These are phyloP conservation scores for Teinopalpus imperialis DNA, from an alignment of 2,888 invertebrate species.

Conservation along the genomic window DNA sequence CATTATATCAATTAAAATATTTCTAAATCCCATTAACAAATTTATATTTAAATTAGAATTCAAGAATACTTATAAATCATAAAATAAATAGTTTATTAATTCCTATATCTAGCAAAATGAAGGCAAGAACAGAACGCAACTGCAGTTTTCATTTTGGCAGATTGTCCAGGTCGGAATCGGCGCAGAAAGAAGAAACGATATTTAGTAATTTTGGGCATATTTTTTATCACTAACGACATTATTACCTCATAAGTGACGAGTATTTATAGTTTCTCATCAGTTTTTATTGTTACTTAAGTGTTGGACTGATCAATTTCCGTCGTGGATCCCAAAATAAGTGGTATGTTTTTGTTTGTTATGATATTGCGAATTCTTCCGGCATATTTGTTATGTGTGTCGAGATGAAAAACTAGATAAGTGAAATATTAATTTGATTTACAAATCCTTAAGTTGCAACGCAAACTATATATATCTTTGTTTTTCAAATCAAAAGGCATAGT, in stretches of 20 bases:
- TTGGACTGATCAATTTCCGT: conserved; percentile 31
- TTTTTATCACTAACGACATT: background rate
- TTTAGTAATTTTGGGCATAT: conserved; percentile 5
- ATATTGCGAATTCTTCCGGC: conserved; percentile 31
- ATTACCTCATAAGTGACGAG: conserved; percentile 7
- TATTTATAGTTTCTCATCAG: conserved; percentile 17
- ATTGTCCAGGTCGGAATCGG: conserved; percentile 6
- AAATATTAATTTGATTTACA: background rate
- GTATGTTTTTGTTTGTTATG: conserved; percentile 44
- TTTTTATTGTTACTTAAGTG: conserved; percentile 9
- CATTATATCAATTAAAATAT: too few species aligned
- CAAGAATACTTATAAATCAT: too few species aligned
- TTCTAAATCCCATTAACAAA: too few species aligned
- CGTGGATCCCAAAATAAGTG: conserved; percentile 68
- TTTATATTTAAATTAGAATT: too few species aligned
- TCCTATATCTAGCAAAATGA: too few species aligned
- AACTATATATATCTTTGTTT: too few species aligned
- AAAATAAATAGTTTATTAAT: too few species aligned
- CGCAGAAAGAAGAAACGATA: conserved; percentile 1
- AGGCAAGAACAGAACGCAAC: background rate
- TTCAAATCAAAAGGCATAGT: too few species aligned
- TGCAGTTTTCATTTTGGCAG: conserved; percentile 21
- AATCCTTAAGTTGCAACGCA: too few species aligned
- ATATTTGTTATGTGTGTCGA: conserved; percentile 27
- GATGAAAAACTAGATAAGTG: conserved; percentile 1